Evolutionary conservation across 2,113 vertebrate species (phyloP).

Genomic region (Tyrannus savana): DNA sequence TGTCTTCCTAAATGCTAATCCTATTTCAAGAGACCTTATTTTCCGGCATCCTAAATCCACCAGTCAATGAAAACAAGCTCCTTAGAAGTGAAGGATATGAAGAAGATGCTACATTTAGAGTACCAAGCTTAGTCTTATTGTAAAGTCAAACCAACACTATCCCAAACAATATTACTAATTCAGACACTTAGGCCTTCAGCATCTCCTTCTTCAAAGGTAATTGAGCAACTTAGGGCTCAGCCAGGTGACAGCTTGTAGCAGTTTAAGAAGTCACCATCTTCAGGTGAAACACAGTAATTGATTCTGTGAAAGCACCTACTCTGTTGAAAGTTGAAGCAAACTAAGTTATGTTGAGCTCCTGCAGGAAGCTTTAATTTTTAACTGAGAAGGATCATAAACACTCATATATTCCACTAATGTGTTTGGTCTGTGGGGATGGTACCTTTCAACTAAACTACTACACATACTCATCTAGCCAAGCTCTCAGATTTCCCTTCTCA

Average conservation of each 20-base stretch:
- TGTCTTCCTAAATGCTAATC: not conserved
- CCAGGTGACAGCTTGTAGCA: not conserved
- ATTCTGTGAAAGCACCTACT: not conserved
- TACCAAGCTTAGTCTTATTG: not conserved
- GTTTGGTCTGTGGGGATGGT: not conserved
- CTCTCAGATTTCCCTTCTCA: not conserved
- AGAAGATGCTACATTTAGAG: not conserved
- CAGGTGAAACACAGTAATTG: not conserved
- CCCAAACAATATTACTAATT: not conserved
- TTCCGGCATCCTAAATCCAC: not conserved
- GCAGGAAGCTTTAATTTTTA: not conserved
- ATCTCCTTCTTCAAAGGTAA: not conserved
- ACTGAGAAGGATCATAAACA: not conserved
- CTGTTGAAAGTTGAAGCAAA: not conserved
- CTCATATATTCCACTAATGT: not conserved
- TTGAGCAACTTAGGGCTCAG: not conserved
- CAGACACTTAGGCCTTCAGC: not conserved
- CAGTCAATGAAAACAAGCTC: not conserved
- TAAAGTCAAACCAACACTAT: not conserved
- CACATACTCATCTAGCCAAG: not conserved
- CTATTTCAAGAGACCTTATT: not conserved
- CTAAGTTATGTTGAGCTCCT: not conserved
- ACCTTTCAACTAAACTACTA: not conserved
- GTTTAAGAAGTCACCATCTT: not conserved
- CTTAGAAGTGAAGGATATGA: not conserved